Evolutionary conservation across 2,113 vertebrate species (phyloP).

Genomic region (Saccopteryx leptura): DNA sequence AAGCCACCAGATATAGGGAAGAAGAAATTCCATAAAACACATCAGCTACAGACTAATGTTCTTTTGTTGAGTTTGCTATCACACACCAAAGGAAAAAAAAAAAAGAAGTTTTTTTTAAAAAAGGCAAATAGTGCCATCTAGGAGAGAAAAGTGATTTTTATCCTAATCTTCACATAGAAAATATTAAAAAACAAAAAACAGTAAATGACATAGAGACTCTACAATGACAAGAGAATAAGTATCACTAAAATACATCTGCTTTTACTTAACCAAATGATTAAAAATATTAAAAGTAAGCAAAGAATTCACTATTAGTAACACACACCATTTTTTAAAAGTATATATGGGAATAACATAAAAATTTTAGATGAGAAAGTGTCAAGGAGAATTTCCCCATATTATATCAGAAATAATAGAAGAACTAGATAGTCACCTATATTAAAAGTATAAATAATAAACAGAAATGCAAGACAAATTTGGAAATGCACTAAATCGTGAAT

Average conservation of each 20-base stretch:
- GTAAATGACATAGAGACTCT: background rate
- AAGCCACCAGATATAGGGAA: background rate
- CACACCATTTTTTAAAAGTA: background rate
- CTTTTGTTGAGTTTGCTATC: background rate
- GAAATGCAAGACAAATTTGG: background rate
- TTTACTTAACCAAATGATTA: background rate
- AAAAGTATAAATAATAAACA: background rate
- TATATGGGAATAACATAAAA: background rate
- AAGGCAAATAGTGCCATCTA: background rate
- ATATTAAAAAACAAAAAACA: background rate
- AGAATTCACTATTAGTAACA: background rate
- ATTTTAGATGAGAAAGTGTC: background rate
- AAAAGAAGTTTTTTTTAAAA: background rate
- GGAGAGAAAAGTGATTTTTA: background rate
- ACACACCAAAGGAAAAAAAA: background rate
- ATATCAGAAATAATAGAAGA: background rate
- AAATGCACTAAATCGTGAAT: background rate
- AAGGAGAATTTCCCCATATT: background rate
- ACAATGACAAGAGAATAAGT: background rate
- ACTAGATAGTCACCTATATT: background rate
- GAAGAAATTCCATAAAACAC: background rate
- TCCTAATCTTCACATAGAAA: background rate
- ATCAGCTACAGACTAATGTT: background rate
- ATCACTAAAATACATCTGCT: background rate
- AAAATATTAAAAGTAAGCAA: background rate